These are phyloP conservation scores for Corapipo altera DNA, from an alignment of 2,113 vertebrate species.

Conservation along the genomic window DNA sequence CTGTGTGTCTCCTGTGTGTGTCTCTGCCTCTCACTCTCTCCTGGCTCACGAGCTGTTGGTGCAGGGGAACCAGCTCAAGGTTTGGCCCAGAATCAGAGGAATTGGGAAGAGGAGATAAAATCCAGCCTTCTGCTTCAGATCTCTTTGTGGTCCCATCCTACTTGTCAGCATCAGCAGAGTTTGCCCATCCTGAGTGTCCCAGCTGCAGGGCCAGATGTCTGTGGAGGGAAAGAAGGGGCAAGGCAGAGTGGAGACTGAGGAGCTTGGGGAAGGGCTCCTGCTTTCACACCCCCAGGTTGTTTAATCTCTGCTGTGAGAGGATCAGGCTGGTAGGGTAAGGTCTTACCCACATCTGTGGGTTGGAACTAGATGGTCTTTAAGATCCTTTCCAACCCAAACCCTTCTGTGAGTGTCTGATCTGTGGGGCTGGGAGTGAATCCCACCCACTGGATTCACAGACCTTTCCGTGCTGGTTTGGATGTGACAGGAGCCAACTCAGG, in stretches of 20 bases:
- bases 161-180: background rate
- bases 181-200: background rate
- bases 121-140: background rate
- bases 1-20: fast-evolving
- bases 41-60: background rate
- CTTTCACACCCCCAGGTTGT: fast-evolving
- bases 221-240: background rate
- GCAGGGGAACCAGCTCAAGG: background rate
- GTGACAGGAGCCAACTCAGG: background rate
- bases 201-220: background rate
- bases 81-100: background rate
- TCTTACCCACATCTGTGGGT: background rate
- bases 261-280: background rate
- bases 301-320: background rate
- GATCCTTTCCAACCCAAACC: background rate
- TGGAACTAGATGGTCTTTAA: background rate
- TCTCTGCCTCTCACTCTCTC: background rate
- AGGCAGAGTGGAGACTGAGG: background rate
- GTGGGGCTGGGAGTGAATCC: background rate
- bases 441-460: background rate
- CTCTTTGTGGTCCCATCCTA: too few species aligned
- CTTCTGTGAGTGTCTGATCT: background rate
- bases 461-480: background rate
- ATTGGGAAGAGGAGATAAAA: background rate
- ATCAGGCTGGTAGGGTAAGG: background rate